Percentiles rank a stretch among this genome's conserved stretches.
These are phyloP conservation scores for Aspiorhynchus laticeps DNA, from an alignment of 2,113 vertebrate genomes.

Conservation along the genomic window DNA sequence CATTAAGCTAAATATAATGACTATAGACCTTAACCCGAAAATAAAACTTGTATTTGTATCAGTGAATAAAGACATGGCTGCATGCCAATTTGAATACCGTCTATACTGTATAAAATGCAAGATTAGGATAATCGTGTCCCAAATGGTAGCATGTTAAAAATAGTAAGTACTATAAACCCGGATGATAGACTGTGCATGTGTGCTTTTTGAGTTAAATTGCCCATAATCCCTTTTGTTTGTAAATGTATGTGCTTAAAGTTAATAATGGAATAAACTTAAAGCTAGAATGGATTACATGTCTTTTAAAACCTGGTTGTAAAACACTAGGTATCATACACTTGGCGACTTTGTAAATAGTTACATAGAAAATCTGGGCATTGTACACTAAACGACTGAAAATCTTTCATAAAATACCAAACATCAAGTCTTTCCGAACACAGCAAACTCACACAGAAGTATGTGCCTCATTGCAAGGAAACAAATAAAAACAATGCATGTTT, in stretches of 20 bases:
- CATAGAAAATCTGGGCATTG: no score
- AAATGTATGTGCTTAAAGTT: not conserved
- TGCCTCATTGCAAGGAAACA: not conserved
- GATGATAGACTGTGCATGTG: not conserved
- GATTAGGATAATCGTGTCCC: no score
- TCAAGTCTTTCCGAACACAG: not conserved
- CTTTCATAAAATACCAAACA: no score
- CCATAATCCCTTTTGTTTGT: not conserved
- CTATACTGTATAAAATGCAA: not conserved
- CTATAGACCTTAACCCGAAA: not conserved
- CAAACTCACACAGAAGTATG: not conserved
- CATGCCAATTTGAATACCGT: not conserved
- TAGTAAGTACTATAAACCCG: not conserved
- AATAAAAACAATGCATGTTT: not conserved
- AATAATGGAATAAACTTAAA: not conserved
- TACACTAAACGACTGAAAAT: no score
- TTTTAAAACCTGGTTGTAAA: no score
- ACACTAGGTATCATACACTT: not conserved
- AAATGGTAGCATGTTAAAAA: not conserved
- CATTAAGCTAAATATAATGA: constrained; percentile 5
- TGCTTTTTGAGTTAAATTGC: not conserved
- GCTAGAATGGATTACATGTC: not conserved
- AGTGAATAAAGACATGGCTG: not conserved
- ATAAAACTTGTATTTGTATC: constrained; percentile 5
- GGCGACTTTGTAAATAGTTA: not conserved